Percentiles rank a stretch among this genome's conserved stretches.
Conservation (phyloP, 2,888 invertebrate species). For the Pherbina coryleti region DNA sequence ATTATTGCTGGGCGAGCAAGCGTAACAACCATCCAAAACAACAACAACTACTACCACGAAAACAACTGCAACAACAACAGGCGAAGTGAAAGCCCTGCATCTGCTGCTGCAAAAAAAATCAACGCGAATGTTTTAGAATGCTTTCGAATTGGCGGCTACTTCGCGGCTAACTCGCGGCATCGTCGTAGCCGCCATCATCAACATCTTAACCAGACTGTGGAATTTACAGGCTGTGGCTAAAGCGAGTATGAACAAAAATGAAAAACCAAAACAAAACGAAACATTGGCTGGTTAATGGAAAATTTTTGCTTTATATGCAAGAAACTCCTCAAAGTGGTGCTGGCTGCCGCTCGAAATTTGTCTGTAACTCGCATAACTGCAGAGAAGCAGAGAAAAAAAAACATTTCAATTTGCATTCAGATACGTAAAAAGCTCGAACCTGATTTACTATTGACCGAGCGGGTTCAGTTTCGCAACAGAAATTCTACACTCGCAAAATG, state of each 20-base stretch:
- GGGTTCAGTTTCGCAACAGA: slow-evolving; percentile 13
- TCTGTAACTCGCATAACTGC: slow-evolving; percentile 5
- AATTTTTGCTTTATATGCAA: background rate
- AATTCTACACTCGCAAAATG: slow-evolving; percentile 18
- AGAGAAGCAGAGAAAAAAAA: background rate
- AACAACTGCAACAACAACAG: background rate
- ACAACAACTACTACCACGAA: slow-evolving; percentile 1
- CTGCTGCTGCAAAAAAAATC: background rate
- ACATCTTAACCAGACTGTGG: slow-evolving; percentile 3
- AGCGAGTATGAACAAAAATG: slow-evolving; percentile 2
- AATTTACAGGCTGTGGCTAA: slow-evolving; percentile 21
- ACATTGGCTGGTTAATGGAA: background rate
- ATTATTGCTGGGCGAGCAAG: slow-evolving; percentile 5
- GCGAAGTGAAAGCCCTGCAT: slow-evolving; percentile 29
- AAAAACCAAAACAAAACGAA: slow-evolving; percentile 17
- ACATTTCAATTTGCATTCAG: slow-evolving; percentile 29
- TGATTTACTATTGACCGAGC: slow-evolving; percentile 18
- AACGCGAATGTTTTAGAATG: slow-evolving; percentile 15
- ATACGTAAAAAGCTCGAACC: slow-evolving; percentile 9
- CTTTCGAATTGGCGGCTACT: slow-evolving; percentile 1
- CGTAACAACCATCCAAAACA: slow-evolving; percentile 11
- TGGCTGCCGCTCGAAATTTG: background rate
- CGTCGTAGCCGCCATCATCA: background rate
- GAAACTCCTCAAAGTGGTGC: background rate
- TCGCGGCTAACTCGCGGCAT: slow-evolving; percentile 7